These are phyloP conservation scores for Pogonocherus hispidulus DNA, from an alignment of 2,888 invertebrate species.

Conservation along the genomic window DNA sequence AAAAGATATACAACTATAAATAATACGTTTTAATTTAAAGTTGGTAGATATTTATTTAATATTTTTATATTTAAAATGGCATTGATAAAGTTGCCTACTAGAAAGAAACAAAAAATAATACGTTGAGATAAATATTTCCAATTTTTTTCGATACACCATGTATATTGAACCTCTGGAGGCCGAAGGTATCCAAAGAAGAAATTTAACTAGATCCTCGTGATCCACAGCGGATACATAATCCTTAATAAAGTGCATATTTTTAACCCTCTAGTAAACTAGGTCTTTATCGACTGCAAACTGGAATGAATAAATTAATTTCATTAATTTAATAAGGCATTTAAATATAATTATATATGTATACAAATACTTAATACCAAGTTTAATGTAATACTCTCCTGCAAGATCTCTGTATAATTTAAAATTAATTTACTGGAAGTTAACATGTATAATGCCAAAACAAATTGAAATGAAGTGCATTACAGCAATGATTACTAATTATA, in stretches of 20 bases:
- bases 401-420: constrained; percentile 32
- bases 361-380: constrained; percentile 25
- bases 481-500: constrained; percentile 22
- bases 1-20: no score
- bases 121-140: no score
- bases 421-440: constrained; percentile 37
- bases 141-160: no score
- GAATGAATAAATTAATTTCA: constrained; percentile 8
- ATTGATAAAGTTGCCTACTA: no score
- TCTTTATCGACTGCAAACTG: neutral
- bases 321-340: constrained; percentile 31
- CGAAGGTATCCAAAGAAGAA: no score
- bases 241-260: neutral
- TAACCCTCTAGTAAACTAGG: neutral
- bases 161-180: no score
- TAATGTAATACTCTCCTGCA: constrained; percentile 30
- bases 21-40: no score
- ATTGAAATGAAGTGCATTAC: constrained; percentile 32
- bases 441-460: constrained; percentile 32
- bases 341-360: constrained; percentile 26
- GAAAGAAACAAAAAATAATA: no score
- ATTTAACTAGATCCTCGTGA: no score
- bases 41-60: no score
- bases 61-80: no score
- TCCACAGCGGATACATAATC: no score